A percentile compares a stretch with the other conserved stretches of the same genome.
phyloP scores from a whole-genome alignment of 1,140 invertebrate species.

The Dysdera silvatica region DNA sequence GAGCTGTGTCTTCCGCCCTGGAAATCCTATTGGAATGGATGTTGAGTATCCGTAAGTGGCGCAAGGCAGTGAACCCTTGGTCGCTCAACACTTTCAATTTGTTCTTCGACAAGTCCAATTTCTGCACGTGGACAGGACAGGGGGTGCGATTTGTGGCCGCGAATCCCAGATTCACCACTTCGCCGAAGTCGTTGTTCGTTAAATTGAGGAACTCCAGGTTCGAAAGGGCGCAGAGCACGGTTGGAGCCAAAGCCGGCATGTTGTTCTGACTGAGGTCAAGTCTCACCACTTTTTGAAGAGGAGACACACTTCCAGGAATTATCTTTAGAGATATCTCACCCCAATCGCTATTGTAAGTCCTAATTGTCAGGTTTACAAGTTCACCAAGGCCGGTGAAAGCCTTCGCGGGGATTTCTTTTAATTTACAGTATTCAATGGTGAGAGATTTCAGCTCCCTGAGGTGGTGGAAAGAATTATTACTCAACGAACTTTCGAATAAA shows the following conservation, averaged over 20 bases:
- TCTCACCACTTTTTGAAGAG: constrained; percentile 57
- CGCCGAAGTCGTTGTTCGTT: constrained; percentile 67
- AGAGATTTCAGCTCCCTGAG: constrained; percentile 29
- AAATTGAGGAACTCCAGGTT: constrained; percentile 35
- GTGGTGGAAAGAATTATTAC: constrained; percentile 34
- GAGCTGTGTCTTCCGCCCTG: constrained; percentile 59
- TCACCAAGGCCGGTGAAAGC: constrained; percentile 34
- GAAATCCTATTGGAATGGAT: constrained; percentile 68
- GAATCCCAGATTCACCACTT: constrained; percentile 61
- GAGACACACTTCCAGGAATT: constrained; percentile 60
- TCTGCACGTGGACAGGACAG: constrained; percentile 69
- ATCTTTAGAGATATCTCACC: constrained; percentile 62
- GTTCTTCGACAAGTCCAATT: constrained; percentile 70
- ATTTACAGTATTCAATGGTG: constrained; percentile 32
- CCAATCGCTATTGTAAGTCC: constrained; percentile 49
- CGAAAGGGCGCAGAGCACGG: constrained; percentile 61
- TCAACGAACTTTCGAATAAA: constrained; percentile 58
- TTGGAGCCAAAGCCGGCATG: constrained; percentile 63
- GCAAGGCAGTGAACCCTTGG: constrained; percentile 63
- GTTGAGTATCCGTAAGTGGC: constrained; percentile 63
- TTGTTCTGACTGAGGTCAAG: constrained; percentile 71
- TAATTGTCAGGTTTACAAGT: constrained; percentile 34
- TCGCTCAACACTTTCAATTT: constrained; percentile 66
- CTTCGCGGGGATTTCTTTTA: constrained; percentile 28
- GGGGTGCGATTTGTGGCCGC: constrained; percentile 44